These are phyloP conservation scores for Manduca sexta DNA, from an alignment of 1,140 invertebrate genomes.

Conservation along the genomic window DNA sequence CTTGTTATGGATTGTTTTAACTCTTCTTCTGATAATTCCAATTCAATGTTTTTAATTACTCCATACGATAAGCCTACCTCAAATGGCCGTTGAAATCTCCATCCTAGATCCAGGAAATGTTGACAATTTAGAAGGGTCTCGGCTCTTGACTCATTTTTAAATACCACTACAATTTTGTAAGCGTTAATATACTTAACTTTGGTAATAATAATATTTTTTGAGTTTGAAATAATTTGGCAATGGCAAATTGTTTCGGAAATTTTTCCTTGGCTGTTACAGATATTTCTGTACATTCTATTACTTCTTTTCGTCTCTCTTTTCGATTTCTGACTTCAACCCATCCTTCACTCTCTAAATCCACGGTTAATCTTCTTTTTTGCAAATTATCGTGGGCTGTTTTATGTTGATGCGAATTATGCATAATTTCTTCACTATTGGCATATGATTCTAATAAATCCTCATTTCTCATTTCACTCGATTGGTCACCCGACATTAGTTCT, in stretches of 20 bases:
- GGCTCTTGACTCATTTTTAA: not conserved
- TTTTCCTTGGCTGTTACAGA: not conserved
- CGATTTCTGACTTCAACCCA: too few relatives aligned
- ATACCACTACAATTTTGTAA: constrained; percentile 4
- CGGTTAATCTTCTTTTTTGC: too few relatives aligned
- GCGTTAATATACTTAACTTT: constrained; percentile 8
- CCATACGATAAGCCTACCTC: constrained; percentile 16
- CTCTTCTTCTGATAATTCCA: constrained; percentile 17
- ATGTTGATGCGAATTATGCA: too few relatives aligned
- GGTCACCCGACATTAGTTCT: too few relatives aligned
- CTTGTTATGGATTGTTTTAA: constrained; percentile 10
- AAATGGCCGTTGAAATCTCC: constrained; percentile 1
- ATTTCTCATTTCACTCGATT: too few relatives aligned
- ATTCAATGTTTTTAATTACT: constrained; percentile 17
- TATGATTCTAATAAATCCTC: too few relatives aligned
- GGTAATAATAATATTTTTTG: constrained; percentile 6
- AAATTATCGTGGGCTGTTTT: too few relatives aligned
- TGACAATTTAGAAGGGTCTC: not conserved
- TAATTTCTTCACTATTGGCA: too few relatives aligned
- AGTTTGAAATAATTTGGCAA: constrained; percentile 7
- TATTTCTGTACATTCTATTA: too few relatives aligned
- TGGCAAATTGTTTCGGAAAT: constrained; percentile 2
- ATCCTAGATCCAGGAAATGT: not conserved
- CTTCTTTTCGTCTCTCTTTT: too few relatives aligned
- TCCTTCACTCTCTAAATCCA: too few relatives aligned